These are phyloP conservation scores for Nibea coibor DNA, from an alignment of 2,113 vertebrate genomes.

Conservation along the genomic window DNA sequence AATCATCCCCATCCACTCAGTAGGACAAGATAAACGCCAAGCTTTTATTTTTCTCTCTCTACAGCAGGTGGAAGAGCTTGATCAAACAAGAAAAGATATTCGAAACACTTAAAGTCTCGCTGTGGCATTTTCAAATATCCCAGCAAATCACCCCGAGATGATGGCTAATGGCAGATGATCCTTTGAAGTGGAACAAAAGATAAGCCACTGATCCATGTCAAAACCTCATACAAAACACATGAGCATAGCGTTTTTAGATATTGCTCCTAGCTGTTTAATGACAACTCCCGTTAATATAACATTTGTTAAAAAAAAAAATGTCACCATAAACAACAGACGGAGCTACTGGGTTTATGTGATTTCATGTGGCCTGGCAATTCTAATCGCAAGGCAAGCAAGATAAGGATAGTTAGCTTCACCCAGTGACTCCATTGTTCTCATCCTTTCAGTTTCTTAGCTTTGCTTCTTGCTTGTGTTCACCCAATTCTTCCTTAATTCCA, in stretches of 20 bases:
- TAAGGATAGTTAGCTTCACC: constrained; percentile 18
- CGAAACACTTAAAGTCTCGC: constrained; percentile 57
- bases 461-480: constrained; percentile 10
- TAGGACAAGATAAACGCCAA: constrained; percentile 12
- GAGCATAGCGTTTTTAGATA: constrained; percentile 2
- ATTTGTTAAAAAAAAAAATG: constrained; percentile 1
- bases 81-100: constrained; percentile 55
- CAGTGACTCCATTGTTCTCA: constrained; percentile 5
- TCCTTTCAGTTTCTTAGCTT: constrained; percentile 10
- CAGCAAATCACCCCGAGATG: constrained; percentile 56
- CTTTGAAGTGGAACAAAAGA: constrained; percentile 66
- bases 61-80: constrained; percentile 28
- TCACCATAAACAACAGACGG: background rate
- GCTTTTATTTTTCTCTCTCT: constrained; percentile 31
- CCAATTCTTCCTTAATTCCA: constrained; percentile 49
- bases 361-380: constrained; percentile 14
- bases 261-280: constrained; percentile 8
- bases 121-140: constrained; percentile 60
- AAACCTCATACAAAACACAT: constrained; percentile 31
- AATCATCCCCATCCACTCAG: constrained; percentile 26
- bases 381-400: constrained; percentile 15
- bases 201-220: constrained; percentile 56
- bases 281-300: background rate
- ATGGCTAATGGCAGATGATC: constrained; percentile 58
- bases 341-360: background rate